phyloP scores from a whole-genome alignment of 2,797 vertebrate genomes.

The Rachycentron canadum region DNA sequence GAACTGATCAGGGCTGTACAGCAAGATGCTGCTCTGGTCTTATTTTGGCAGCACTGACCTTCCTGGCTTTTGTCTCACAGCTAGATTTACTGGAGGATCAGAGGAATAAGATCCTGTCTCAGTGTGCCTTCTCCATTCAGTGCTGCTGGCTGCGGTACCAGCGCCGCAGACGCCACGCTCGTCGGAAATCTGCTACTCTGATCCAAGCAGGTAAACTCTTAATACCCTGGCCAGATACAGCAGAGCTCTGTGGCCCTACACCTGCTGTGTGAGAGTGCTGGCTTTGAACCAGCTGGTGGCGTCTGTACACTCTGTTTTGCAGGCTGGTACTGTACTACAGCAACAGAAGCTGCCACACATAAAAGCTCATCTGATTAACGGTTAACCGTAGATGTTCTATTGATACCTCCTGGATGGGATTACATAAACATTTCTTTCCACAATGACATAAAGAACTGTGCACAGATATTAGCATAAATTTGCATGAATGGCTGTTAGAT shows the following conservation, averaged over 20 bases:
- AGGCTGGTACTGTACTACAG: conserved; percentile 14
- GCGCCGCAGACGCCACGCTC: conserved; percentile 73
- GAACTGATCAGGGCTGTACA: background rate
- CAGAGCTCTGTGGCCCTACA: conserved; percentile 26
- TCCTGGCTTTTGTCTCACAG: conserved; percentile 76
- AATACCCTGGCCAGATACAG: conserved; percentile 17
- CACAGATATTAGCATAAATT: background rate
- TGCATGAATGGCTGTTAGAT: conserved; percentile 11
- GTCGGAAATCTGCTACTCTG: conserved; percentile 82
- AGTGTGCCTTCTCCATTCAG: conserved; percentile 91
- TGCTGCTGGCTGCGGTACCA: conserved; percentile 89
- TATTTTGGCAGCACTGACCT: conserved; percentile 31
- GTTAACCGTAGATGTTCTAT: conserved; percentile 31
- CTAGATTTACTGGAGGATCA: conserved; percentile 90
- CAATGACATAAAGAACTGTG: background rate
- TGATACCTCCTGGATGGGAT: background rate
- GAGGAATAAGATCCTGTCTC: conserved; percentile 84
- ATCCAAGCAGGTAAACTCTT: conserved; percentile 93
- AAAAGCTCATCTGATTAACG: conserved; percentile 37
- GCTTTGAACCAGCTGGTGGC: conserved; percentile 52
- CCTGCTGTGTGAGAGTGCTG: conserved; percentile 4
- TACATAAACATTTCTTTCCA: background rate
- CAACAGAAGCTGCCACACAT: conserved; percentile 5
- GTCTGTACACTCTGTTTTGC: conserved; percentile 44
- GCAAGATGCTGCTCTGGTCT: background rate